phyloP scores from a whole-genome alignment of 2,113 vertebrate species.

The Hemibates koningsi region DNA sequence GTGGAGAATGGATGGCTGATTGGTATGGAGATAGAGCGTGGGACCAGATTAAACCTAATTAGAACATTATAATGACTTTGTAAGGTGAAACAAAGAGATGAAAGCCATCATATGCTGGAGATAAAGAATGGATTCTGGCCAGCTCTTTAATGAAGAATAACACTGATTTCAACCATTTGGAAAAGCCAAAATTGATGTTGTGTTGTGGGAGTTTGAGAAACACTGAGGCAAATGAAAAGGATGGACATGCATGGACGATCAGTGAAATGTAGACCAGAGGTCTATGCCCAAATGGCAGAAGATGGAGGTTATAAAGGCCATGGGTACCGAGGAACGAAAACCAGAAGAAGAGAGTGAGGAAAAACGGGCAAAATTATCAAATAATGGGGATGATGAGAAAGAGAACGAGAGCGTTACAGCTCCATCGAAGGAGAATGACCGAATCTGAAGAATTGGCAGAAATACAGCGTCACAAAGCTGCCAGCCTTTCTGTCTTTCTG shows the following conservation, averaged over 20 bases:
- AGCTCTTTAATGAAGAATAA: conserved; percentile 15
- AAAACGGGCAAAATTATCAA: accelerated
- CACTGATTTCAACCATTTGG: not conserved
- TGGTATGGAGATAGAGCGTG: not conserved
- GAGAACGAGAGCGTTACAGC: not conserved
- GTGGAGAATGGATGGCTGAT: not conserved
- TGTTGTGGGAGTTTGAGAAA: not conserved
- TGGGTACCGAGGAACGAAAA: accelerated
- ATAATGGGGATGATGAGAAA: not conserved
- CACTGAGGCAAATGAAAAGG: not conserved
- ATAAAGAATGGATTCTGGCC: not conserved
- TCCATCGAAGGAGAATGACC: not conserved
- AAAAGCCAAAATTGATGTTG: not conserved
- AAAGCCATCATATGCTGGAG: conserved; percentile 10
- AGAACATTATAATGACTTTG: conserved; percentile 38
- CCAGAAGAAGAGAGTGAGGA: not conserved
- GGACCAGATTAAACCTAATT: conserved; percentile 51
- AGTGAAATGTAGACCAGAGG: not conserved
- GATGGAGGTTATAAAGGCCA: not conserved
- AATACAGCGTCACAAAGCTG: not conserved
- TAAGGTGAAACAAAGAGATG: conserved; percentile 21
- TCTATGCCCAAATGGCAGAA: not conserved
- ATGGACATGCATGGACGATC: accelerated
- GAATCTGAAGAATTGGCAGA: not conserved
- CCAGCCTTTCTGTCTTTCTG: not conserved